Conservation (phyloP, 2,888 invertebrate genomes). For the Monoplex corrugatus region DNA sequence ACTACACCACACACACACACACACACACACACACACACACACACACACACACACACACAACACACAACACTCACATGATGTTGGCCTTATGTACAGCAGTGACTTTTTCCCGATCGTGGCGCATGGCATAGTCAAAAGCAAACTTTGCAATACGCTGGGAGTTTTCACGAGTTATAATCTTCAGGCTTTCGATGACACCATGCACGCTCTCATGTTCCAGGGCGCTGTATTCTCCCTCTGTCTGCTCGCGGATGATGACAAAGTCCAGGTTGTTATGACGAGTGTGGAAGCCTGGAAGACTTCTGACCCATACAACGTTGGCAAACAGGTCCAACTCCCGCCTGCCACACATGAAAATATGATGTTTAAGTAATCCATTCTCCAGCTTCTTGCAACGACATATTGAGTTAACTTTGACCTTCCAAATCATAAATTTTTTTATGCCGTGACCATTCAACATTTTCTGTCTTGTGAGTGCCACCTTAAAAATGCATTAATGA, state of each 20-base stretch:
- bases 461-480: too few relatives aligned
- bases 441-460: too few relatives aligned
- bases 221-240: constrained; percentile 99
- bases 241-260: constrained; percentile 98
- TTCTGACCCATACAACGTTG: constrained; percentile 93
- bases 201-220: constrained; percentile 92
- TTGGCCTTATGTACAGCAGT: constrained; percentile 99
- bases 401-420: too few relatives aligned
- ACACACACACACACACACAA: too few relatives aligned
- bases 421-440: too few relatives aligned
- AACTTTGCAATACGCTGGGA: constrained; percentile 98
- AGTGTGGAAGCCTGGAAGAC: constrained; percentile 93
- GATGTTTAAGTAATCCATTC: too few relatives aligned
- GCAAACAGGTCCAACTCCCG: constrained; percentile 84
- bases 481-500: too few relatives aligned
- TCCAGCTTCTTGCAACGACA: too few relatives aligned
- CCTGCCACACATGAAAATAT: constrained; percentile 74
- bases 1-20: too few relatives aligned
- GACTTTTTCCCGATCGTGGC: constrained; percentile 95
- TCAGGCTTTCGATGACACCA: constrained; percentile 97
- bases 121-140: constrained; percentile 98
- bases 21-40: too few relatives aligned
- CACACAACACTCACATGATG: constrained; percentile 87
- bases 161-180: constrained; percentile 96
- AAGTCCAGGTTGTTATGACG: constrained; percentile 96